Evolutionary conservation across 1,140 invertebrate species (phyloP), one percentile per base, ranked within the genome.

Genomic region (Diuraphis noxia): DNA sequence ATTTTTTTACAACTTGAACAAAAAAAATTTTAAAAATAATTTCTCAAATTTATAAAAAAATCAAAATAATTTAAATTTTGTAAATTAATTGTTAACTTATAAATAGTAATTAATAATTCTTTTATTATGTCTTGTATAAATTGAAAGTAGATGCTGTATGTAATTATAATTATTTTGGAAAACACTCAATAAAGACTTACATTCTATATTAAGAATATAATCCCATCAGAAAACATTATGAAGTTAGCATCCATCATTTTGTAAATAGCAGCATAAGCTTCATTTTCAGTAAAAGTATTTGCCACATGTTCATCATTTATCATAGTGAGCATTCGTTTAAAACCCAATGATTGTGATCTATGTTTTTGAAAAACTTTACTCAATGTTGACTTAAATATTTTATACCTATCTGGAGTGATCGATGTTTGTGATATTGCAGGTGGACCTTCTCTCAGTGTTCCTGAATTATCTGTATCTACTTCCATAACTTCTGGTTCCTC

Each of bases 221-320:
- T 96, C 92, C 96, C 96, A 93, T 98, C 97, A 1, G 97, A 96
- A 91, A 98, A 94, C 97, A 99, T 98, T 40, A 99, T 95, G 94
- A 98, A 97, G 94, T 98, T 99, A 85, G 96, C 97, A 77, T 97
- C 96, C 36, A 96, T 96, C 98, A 99, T 98, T 91, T 95, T 95
- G 25, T 96, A 94, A 23, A 99, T 94, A 3, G 98, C 98, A 0
- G 96, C 95, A 77, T 95, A 94, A 13, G 98, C 95, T 95, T 99
- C 98, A 30, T 94, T 95, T 25, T 95, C 93, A 6, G 95, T 94
- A 93, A 98, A 98, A 36, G 93, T 93, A 41, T 92, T 88, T 8
- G 94, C 94, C 3, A 93, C 93, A 92, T 95, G 95, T 92, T 96
- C 94, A 43, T 95, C 94, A 93, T 96, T 96, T 17, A 97, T 93